These are phyloP conservation scores for Cyclura pinguis DNA, from an alignment of 2,797 vertebrate species.

Conservation along the genomic window DNA sequence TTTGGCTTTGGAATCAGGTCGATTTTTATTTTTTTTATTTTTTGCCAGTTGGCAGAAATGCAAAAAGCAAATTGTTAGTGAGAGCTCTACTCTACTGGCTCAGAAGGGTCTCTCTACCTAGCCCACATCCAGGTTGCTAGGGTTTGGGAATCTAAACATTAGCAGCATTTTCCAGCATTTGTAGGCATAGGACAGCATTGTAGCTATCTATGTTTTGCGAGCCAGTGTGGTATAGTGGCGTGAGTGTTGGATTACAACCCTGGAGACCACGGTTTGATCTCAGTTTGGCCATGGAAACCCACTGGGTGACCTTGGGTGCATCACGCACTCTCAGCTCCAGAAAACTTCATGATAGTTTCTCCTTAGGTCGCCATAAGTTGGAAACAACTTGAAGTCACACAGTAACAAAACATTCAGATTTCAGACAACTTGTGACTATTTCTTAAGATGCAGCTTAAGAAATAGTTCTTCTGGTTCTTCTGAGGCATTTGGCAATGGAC, in stretches of 20 bases:
- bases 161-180: neutral
- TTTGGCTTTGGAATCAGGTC: too few species aligned
- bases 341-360: too few species aligned
- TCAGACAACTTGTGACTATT: neutral
- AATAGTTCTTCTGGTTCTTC: neutral
- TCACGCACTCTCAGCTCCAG: too few species aligned
- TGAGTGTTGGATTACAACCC: too few species aligned
- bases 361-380: too few species aligned
- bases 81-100: neutral
- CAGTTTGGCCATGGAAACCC: too few species aligned
- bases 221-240: too few species aligned
- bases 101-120: neutral
- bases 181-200: neutral
- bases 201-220: too few species aligned
- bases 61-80: neutral
- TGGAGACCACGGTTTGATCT: too few species aligned
- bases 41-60: neutral
- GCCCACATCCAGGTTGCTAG: neutral
- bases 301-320: too few species aligned
- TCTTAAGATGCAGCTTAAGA: neutral
- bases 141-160: neutral
- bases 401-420: neutral
- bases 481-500: neutral
- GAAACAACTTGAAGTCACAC: too few species aligned
- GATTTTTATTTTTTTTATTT: neutral